These are phyloP conservation scores for Popillia japonica DNA, from an alignment of 1,140 invertebrate genomes.

Conservation along the genomic window DNA sequence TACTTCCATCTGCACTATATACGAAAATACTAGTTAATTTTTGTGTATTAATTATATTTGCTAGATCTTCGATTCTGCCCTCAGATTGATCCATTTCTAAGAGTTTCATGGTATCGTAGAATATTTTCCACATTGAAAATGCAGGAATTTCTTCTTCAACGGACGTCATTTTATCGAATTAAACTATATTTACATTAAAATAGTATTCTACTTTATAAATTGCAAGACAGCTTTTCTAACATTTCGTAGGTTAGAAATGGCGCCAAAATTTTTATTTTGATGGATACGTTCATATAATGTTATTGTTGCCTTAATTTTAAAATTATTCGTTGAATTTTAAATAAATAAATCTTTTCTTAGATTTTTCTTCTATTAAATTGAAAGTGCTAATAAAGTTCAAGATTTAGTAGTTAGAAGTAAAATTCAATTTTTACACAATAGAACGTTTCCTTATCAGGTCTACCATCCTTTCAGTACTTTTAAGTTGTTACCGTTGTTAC, in stretches of 20 bases:
- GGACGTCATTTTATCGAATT: background rate
- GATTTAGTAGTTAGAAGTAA: no score
- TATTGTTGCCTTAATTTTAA: no score
- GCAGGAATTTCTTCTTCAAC: conserved; percentile 52
- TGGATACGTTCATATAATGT: background rate
- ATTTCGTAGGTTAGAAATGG: background rate
- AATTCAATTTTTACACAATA: no score
- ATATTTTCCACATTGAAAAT: conserved; percentile 66
- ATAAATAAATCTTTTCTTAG: no score
- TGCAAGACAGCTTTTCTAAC: no score
- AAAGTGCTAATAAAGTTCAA: no score
- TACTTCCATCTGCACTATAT: conserved; percentile 57
- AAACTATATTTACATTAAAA: background rate
- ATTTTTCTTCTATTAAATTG: no score
- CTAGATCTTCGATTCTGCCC: conserved; percentile 61
- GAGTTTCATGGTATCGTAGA: conserved; percentile 62
- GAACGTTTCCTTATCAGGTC: no score
- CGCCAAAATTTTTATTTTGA: background rate
- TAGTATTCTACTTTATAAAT: background rate
- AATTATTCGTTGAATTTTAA: no score
- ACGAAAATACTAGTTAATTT: conserved; percentile 65
- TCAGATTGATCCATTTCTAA: conserved; percentile 63
- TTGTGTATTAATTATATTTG: conserved; percentile 64
- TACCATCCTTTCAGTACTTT: no score
- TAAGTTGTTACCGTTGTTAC: no score